phyloP scores from a whole-genome alignment of 2,888 invertebrate species.

The Leptopilina drosophilae region DNA sequence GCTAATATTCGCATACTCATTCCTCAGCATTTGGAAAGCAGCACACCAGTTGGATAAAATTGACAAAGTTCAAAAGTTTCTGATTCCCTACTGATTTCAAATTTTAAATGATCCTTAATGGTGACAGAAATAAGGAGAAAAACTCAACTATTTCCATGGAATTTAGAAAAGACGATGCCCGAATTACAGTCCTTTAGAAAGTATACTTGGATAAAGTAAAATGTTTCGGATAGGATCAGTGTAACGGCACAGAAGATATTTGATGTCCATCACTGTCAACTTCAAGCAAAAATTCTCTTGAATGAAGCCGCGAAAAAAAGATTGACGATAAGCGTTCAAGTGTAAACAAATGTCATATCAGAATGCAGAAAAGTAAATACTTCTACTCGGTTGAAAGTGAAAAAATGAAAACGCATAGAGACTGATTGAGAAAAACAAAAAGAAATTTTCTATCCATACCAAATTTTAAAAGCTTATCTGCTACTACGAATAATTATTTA shows the following conservation, averaged over 20 bases:
- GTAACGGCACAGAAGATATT: no score
- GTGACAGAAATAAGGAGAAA: no score
- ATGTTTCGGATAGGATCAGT: conserved; percentile 26
- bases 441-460: no score
- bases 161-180: background rate
- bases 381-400: background rate
- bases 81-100: background rate
- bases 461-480: no score
- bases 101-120: no score
- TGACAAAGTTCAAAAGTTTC: background rate
- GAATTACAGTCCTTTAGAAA: background rate
- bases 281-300: conserved; percentile 25
- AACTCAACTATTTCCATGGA: background rate
- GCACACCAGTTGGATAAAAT: no score
- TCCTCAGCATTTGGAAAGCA: conserved; percentile 52
- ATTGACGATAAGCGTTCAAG: conserved; percentile 52
- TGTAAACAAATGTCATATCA: conserved; percentile 49
- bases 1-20: conserved; percentile 65
- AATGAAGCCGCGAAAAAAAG: conserved; percentile 44
- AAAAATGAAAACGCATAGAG: no score
- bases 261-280: conserved; percentile 46
- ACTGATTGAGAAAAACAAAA: no score
- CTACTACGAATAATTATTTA: no score
- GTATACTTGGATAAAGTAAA: background rate
- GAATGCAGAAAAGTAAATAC: conserved; percentile 33